These are phyloP conservation scores for Toxonevra muliebris DNA, from an alignment of 2,888 invertebrate genomes.

Conservation along the genomic window DNA sequence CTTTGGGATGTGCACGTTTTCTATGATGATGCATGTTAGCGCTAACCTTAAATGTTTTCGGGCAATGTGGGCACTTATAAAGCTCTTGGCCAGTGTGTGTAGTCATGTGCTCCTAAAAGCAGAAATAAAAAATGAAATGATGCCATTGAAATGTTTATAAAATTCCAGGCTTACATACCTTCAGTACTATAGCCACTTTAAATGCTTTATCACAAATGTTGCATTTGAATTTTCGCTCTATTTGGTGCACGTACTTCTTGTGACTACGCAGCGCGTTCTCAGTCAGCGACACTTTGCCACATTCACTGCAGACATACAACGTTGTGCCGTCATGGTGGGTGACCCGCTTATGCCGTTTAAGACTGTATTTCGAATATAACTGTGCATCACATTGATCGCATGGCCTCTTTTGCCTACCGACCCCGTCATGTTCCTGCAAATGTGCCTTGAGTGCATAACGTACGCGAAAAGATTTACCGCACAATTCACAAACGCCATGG, in stretches of 20 bases:
- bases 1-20: conserved; percentile 49
- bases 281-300: conserved; percentile 44
- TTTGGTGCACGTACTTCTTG: conserved; percentile 43
- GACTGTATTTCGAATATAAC: conserved; percentile 38
- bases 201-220: conserved; percentile 46
- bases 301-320: conserved; percentile 42
- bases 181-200: conserved; percentile 38
- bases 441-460: conserved; percentile 38
- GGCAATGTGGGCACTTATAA: conserved; percentile 50
- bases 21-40: conserved; percentile 53
- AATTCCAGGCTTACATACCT: conserved; percentile 31
- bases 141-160: too few species aligned
- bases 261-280: conserved; percentile 43
- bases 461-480: conserved; percentile 39
- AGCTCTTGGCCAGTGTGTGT: conserved; percentile 50
- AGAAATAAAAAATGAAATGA: background rate
- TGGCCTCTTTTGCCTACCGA: conserved; percentile 36
- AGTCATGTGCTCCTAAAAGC: conserved; percentile 49
- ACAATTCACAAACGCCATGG: conserved; percentile 39
- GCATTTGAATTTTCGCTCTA: conserved; percentile 43
- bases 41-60: conserved; percentile 49
- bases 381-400: conserved; percentile 43
- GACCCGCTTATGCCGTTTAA: conserved; percentile 42
- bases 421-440: conserved; percentile 37
- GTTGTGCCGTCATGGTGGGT: conserved; percentile 42